These are phyloP conservation scores for Eumerus sabulonum DNA, from an alignment of 2,888 invertebrate genomes.

Conservation along the genomic window DNA sequence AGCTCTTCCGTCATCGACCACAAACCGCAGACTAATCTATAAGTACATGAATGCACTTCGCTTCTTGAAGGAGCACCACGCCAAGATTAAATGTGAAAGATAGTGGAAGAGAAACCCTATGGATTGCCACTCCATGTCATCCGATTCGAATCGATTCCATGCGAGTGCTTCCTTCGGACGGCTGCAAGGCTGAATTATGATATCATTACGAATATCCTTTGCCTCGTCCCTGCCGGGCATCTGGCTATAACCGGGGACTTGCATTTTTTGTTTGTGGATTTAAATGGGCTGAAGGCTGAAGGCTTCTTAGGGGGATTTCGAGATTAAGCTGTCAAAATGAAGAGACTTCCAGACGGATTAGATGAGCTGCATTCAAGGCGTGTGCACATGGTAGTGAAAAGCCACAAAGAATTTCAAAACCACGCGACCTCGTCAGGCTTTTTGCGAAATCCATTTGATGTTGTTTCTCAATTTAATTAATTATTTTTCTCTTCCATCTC, in stretches of 20 bases:
- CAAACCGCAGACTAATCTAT: slow-evolving; percentile 64
- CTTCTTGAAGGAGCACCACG: slow-evolving; percentile 33
- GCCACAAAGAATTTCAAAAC: no score
- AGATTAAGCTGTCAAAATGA: not conserved
- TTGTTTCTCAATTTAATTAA: no score
- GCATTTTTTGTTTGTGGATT: slow-evolving; percentile 22
- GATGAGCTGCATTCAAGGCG: no score
- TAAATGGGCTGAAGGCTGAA: not conserved
- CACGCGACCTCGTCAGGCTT: no score
- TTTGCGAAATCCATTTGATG: no score
- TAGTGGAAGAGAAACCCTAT: slow-evolving; percentile 52
- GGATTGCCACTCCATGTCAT: slow-evolving; percentile 21
- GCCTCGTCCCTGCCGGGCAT: not conserved
- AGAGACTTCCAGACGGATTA: not conserved
- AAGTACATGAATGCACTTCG: slow-evolving; percentile 19
- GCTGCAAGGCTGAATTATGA: slow-evolving; percentile 42
- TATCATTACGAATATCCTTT: slow-evolving; percentile 26
- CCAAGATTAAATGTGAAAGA: slow-evolving; percentile 53
- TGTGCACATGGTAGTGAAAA: no score
- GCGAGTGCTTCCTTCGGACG: not conserved
- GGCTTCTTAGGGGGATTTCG: not conserved
- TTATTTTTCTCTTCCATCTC: no score
- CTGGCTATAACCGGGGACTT: slow-evolving; percentile 23
- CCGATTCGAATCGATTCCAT: no score
- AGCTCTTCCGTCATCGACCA: slow-evolving; percentile 29